Base-by-base conservation (phyloP, 1,140 invertebrate species). In the Lepeophtheirus salmonis region DNA sequence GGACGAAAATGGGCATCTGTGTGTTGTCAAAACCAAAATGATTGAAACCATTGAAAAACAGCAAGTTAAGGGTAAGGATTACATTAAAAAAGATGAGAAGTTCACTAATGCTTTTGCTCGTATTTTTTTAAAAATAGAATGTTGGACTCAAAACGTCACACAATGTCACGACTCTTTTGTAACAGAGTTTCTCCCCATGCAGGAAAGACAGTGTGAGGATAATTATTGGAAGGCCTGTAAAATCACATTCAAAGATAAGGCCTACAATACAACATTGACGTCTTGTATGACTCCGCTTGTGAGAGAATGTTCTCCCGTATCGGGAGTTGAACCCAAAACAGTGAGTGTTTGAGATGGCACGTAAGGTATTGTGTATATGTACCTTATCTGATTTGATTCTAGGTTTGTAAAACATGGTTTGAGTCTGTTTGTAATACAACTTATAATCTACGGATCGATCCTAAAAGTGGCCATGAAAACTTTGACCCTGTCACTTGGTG, bases 141-240 rank as follows among this genome's bases (percentile, higher is more conserved):
- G 55, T 17, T 57, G 55, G 55, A 20, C 21, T 17, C 55, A 57
- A 57, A 57, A 57, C 16, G 55, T 57, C 13, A 57, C 55, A 2
- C 22, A 25, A 23, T 57, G 55, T 18, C 55, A 57, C 21, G 55
- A 57, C 6, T 24, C 55, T 4, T 57, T 24, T 20, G 55, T 57
- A 12, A 57, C 55, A 2, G 55, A 57, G 17, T 57, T 57, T 30
- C 55, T 21, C 4, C 55, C 55, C 4, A 57, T 24, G 16, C 55
- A 57, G 21, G 55, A 57, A 23, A 20, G 25, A 48, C 20, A 23
- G 3, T 57, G 55, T 23, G 55, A 57, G 22, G 55, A 57, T n/a
- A 24, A 57, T n/a, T 57, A 23, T 20, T 57, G 55, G 55, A 57
- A 57, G 26, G 55, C 55, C 2, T 57, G 55, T n/a, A 57, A 57